A percentile compares a stretch with the other conserved stretches of the same genome.
Evolutionary conservation across 30 jellyfish, hydroid and myxozoan species (phyloP).

Genomic region (Hydra vulgaris): DNA sequence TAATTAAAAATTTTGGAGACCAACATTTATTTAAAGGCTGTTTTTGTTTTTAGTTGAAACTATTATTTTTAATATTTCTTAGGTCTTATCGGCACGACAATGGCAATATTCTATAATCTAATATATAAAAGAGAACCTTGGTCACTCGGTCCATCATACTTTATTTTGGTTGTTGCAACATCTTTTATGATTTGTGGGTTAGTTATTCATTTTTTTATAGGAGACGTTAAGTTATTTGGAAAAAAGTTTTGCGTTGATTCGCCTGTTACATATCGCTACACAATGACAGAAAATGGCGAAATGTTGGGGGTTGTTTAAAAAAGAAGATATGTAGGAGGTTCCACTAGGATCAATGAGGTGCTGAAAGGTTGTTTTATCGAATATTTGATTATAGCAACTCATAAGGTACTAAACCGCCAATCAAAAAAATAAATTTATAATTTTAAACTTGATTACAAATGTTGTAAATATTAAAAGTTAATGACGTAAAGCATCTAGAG

Average conservation of each 20-base stretch:
- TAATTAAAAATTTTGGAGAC: too few relatives aligned
- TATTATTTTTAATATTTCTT: neutral
- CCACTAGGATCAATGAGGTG: too few relatives aligned
- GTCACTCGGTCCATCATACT: conserved; percentile 20
- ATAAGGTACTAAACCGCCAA: too few relatives aligned
- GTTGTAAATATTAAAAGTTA: too few relatives aligned
- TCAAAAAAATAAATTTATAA: too few relatives aligned
- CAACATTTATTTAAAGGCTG: too few relatives aligned
- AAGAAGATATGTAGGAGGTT: too few relatives aligned
- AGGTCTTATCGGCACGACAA: neutral
- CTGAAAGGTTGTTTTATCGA: too few relatives aligned
- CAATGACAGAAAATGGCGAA: neutral
- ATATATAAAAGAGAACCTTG: conserved; percentile 11
- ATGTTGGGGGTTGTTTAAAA: neutral
- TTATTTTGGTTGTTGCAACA: conserved; percentile 8
- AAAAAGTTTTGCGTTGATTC: conserved; percentile 3
- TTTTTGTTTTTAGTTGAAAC: neutral
- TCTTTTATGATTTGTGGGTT: neutral
- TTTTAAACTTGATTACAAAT: too few relatives aligned
- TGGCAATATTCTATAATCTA: neutral
- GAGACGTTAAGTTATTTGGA: conserved; percentile 17
- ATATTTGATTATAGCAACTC: too few relatives aligned
- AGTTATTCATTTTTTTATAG: conserved; percentile 6
- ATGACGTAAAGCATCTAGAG: too few relatives aligned
- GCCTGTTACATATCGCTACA: conserved; percentile 6